Conservation (phyloP, 2,113 vertebrate species). For the Hyla sarda region DNA sequence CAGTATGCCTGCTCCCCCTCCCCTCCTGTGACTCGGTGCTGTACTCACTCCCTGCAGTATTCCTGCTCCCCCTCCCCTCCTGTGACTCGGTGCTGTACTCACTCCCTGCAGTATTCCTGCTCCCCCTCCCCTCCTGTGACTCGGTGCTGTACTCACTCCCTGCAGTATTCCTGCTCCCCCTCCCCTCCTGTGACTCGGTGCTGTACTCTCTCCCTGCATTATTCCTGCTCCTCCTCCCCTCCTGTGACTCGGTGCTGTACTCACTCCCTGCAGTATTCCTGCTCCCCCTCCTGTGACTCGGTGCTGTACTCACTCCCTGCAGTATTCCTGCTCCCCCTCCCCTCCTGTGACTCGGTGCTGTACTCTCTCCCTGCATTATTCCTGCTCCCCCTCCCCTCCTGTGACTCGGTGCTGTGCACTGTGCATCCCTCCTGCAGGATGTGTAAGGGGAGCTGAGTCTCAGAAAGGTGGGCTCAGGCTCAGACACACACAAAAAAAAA, state of each 20-base stretch:
- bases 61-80: background rate
- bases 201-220: background rate
- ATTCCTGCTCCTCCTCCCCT: background rate
- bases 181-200: background rate
- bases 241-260: background rate
- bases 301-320: background rate
- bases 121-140: background rate
- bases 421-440: constrained; percentile 3
- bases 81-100: too few species aligned
- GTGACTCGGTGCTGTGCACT: background rate
- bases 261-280: background rate
- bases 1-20: background rate
- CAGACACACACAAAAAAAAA: constrained; percentile 57
- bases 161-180: background rate
- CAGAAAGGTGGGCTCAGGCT: constrained; percentile 80
- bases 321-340: background rate
- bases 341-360: background rate
- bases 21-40: too few species aligned
- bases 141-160: background rate
- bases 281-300: background rate
- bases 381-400: background rate
- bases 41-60: too few species aligned
- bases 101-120: background rate
- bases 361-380: background rate
- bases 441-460: constrained; percentile 23